Base-by-base conservation (phyloP, 2,113 vertebrate species). In the Pomatorhinus ruficollis region DNA sequence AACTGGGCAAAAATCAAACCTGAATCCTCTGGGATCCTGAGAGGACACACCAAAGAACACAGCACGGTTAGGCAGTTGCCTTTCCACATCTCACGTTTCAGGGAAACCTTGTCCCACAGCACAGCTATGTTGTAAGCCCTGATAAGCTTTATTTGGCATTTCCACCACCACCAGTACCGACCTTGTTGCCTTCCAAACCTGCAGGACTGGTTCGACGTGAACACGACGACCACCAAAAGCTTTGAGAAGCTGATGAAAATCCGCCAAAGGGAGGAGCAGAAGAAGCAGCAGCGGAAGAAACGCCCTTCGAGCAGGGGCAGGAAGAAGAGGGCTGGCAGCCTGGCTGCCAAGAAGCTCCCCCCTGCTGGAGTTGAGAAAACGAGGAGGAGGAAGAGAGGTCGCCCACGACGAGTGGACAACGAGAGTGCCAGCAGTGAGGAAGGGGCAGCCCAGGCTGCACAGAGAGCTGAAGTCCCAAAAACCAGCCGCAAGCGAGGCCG, bases 161-260 rank as follows among this genome's bases (percentile, higher is more conserved):
- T 79, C 40, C 50, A 65, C 49, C 50, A 53, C 28, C 10, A 24
- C 49, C 17, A 25, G 16, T 88, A 64, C 53, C 80, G 89, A 95
- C 59, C 63, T 22, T 20, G 75, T 90, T 93, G 60, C 89, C 5
- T 97, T 97, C 90, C 96, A 40, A 76, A 96, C 69, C 76, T 40
- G 42, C 95, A 99, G 99, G 99, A 99, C 19, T 99, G 99, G 99
- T 99, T 99, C 61, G 98, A 99, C 76, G 97, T 99, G 10, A 99
- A 98, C 86, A 98, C 98, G 37, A 98, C 98, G 9, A 98, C 98
- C 31, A 98, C 98, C 35, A 99, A 98, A 95, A 99, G 98, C 90
- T 99, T 99, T 90, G 98, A 98, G 95, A 98, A 98, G 96, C 97
- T 98, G n/a, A 98, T 99, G 84, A 99, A 98, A 97, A 98, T 95